A percentile compares a stretch with the other conserved stretches of the same genome.
phyloP scores from a whole-genome alignment of 2,888 invertebrate genomes.

The Lapara coniferarum region DNA sequence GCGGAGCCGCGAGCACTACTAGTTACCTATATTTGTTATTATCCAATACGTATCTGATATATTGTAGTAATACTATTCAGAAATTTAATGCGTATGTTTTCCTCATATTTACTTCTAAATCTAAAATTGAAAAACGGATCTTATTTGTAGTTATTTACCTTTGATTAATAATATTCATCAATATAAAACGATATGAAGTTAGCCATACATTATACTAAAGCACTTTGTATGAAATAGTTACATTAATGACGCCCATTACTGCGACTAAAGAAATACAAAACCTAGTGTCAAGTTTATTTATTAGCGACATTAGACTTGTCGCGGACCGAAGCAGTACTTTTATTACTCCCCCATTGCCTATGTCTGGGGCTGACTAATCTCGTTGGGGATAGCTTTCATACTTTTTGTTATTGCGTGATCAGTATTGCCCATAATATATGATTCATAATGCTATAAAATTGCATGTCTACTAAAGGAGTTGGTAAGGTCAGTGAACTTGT shows the following conservation, averaged over 20 bases:
- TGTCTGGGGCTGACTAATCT: constrained; percentile 9
- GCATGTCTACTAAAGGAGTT: constrained; percentile 47
- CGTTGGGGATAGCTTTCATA: constrained; percentile 6
- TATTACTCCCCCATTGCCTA: constrained; percentile 5
- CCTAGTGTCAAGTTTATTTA: constrained; percentile 1
- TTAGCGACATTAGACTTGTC: constrained; percentile 9
- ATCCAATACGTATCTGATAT: too few relatives aligned
- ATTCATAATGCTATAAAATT: constrained; percentile 27
- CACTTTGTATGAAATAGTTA: not conserved
- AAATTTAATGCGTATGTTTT: too few relatives aligned
- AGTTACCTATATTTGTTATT: too few relatives aligned
- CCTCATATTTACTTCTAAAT: too few relatives aligned
- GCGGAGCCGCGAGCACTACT: too few relatives aligned
- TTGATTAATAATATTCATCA: too few relatives aligned
- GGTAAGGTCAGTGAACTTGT: constrained; percentile 54
- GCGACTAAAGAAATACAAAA: not conserved
- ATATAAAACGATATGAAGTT: too few relatives aligned
- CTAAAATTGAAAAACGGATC: too few relatives aligned
- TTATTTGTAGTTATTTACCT: too few relatives aligned
- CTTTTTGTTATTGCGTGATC: constrained; percentile 1
- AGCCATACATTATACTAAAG: not conserved
- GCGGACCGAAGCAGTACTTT: not conserved
- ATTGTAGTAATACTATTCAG: too few relatives aligned
- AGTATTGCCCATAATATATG: not conserved
- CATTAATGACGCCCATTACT: not conserved